A percentile compares a stretch with the other conserved stretches of the same genome.
phyloP scores from a whole-genome alignment of 2,113 vertebrate genomes.

The Pseudonaja textilis region DNA sequence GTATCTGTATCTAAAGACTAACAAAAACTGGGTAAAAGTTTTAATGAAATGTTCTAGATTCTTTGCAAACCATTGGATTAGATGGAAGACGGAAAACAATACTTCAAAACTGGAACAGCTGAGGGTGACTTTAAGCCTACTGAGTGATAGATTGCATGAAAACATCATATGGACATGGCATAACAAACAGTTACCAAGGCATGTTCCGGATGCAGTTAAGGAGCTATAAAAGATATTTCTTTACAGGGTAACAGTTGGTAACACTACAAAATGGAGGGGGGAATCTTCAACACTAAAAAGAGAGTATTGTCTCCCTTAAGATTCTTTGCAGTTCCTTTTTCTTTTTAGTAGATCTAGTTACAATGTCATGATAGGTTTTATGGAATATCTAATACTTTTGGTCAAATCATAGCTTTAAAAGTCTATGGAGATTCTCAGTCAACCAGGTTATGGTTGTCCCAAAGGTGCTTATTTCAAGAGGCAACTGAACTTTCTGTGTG shows the following conservation, averaged over 20 bases:
- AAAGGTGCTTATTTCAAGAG: no score
- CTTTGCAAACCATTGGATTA: neutral
- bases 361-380: neutral
- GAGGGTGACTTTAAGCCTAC: neutral
- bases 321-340: neutral
- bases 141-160: neutral
- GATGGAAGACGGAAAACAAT: neutral
- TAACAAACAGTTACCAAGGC: neutral
- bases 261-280: neutral
- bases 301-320: neutral
- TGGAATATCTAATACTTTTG: neutral
- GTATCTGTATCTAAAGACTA: neutral
- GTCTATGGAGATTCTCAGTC: no score
- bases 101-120: neutral
- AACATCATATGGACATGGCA: neutral
- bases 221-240: neutral
- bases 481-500: no score
- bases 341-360: neutral
- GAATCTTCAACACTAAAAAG: neutral
- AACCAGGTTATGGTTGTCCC: no score
- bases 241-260: neutral
- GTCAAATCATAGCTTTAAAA: neutral
- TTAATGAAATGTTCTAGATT: neutral
- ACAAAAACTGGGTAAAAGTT: neutral
- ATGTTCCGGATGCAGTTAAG: neutral